phyloP scores from a whole-genome alignment of 2,888 invertebrate species.

The Diabrotica balteata region DNA sequence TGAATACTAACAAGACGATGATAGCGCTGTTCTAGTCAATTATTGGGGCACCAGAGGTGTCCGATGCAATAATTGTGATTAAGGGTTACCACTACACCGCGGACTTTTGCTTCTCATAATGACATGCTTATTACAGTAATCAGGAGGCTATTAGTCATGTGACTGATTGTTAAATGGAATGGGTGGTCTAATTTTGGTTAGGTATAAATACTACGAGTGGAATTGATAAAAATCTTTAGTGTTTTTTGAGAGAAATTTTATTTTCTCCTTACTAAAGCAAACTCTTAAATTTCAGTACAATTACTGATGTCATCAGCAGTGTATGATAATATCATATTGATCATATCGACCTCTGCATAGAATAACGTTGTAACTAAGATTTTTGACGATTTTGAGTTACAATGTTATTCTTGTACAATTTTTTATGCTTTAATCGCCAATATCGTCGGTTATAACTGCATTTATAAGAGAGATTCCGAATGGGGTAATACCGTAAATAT shows the following conservation, averaged over 20 bases:
- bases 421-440: too few species aligned
- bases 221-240: too few species aligned
- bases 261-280: not conserved
- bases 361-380: too few species aligned
- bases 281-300: not conserved
- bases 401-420: too few species aligned
- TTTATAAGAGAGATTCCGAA: too few species aligned
- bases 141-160: conserved; percentile 56
- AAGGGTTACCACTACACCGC: conserved; percentile 51
- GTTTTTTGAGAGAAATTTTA: too few species aligned
- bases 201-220: conserved; percentile 16
- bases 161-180: conserved; percentile 52
- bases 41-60: conserved; percentile 53
- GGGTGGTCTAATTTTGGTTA: conserved; percentile 49
- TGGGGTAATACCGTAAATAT: too few species aligned
- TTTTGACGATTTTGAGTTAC: too few species aligned
- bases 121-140: conserved; percentile 57
- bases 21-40: conserved; percentile 48
- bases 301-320: not conserved
- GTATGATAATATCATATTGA: not conserved
- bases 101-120: conserved; percentile 47
- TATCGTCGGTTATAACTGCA: too few species aligned
- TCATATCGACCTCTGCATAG: too few species aligned
- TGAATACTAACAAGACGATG: conserved; percentile 52
- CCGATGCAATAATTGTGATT: conserved; percentile 53